Percentiles rank a stretch among this genome's conserved stretches.
Evolutionary conservation across 2,797 vertebrate genomes (phyloP).

Genomic region (Buphagus erythrorhynchus): DNA sequence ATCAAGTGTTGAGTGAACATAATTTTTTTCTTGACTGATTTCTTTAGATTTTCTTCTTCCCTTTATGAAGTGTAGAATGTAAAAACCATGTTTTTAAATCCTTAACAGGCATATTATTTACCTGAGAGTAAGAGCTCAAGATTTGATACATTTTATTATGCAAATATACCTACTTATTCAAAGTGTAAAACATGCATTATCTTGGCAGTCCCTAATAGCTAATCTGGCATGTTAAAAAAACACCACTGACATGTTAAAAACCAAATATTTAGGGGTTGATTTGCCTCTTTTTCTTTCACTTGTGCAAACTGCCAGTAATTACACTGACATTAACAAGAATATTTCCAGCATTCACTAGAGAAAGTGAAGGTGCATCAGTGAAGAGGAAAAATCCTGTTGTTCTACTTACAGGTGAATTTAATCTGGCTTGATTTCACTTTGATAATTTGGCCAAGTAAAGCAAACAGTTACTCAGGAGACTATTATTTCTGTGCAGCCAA

Average conservation of each 20-base stretch:
- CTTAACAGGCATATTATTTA: slow-evolving; percentile 52
- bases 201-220: slow-evolving; percentile 20
- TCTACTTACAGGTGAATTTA: slow-evolving; percentile 38
- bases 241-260: neutral
- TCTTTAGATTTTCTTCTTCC: slow-evolving; percentile 29
- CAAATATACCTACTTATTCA: slow-evolving; percentile 49
- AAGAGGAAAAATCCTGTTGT: slow-evolving; percentile 17
- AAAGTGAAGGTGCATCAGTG: slow-evolving; percentile 1
- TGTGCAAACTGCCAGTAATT: slow-evolving; percentile 11
- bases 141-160: slow-evolving; percentile 57
- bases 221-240: neutral
- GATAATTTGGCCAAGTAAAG: slow-evolving; percentile 23
- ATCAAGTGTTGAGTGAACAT: neutral
- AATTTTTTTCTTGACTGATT: neutral
- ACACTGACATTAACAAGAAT: neutral
- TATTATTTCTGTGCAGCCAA: neutral
- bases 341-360: neutral
- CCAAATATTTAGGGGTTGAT: neutral
- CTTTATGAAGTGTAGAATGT: neutral
- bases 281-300: neutral
- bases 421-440: slow-evolving; percentile 25
- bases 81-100: slow-evolving; percentile 30
- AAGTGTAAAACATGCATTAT: slow-evolving; percentile 41
- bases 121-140: slow-evolving; percentile 33
- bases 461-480: slow-evolving; percentile 34